Conservation (phyloP, 37 sponge, comb jelly and placozoan genomes). For the Spongilla lacustris region DNA sequence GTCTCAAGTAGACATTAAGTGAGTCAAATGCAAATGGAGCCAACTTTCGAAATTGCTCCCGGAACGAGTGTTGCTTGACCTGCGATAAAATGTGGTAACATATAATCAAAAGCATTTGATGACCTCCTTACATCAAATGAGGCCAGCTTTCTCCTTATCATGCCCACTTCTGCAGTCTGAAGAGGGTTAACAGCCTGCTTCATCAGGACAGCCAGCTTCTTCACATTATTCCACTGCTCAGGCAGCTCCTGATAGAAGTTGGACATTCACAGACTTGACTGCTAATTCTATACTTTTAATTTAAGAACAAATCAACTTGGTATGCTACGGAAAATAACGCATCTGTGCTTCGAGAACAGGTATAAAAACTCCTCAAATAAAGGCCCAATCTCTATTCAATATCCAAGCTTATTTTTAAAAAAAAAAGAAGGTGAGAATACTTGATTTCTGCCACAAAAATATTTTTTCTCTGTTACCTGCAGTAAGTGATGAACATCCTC, state of each 20-base stretch:
- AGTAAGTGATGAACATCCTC: slow-evolving; percentile 94
- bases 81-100: too few relatives aligned
- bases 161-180: slow-evolving; percentile 93
- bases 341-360: too few relatives aligned
- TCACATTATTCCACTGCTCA: slow-evolving; percentile 96
- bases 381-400: too few relatives aligned
- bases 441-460: neutral
- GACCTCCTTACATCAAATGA: slow-evolving; percentile 81
- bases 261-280: neutral
- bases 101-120: neutral
- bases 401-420: too few relatives aligned
- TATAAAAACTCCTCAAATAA: too few relatives aligned
- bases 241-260: slow-evolving; percentile 83
- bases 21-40: slow-evolving; percentile 87
- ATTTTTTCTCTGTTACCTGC: slow-evolving; percentile 20
- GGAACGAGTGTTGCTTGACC: slow-evolving; percentile 95
- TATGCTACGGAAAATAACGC: too few relatives aligned
- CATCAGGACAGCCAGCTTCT: slow-evolving; percentile 88
- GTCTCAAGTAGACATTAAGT: slow-evolving; percentile 64
- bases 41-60: slow-evolving; percentile 92
- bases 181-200: slow-evolving; percentile 97
- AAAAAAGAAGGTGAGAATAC: neutral
- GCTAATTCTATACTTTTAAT: neutral
- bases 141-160: slow-evolving; percentile 86
- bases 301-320: too few relatives aligned